Evolutionary conservation across 2,113 vertebrate genomes (phyloP).

Genomic region (Redunca redunca): DNA sequence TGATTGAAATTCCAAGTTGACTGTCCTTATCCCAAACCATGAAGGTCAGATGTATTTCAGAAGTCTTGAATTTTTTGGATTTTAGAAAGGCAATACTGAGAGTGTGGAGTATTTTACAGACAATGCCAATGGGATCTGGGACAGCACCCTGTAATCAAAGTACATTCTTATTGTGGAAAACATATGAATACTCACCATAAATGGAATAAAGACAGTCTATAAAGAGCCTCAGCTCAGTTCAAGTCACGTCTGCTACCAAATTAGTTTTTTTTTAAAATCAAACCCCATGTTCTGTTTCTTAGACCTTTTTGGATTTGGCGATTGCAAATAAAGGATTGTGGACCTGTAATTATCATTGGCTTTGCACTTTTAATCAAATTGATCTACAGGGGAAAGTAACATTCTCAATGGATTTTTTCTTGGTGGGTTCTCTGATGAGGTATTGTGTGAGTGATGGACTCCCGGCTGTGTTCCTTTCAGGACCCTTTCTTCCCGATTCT

Average conservation of each 20-base stretch:
- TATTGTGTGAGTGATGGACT: background rate
- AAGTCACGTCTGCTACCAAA: background rate
- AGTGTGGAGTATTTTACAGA: background rate
- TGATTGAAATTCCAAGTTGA: slow-evolving; percentile 32
- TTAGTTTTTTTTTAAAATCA: background rate
- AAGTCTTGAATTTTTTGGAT: background rate
- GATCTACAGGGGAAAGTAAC: background rate
- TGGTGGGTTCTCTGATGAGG: slow-evolving; percentile 8
- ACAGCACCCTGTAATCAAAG: background rate
- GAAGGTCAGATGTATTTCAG: slow-evolving; percentile 10
- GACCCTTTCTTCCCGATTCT: background rate
- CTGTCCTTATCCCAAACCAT: slow-evolving; percentile 4
- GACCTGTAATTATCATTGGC: slow-evolving; percentile 5
- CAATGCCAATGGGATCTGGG: background rate
- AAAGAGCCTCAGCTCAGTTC: background rate
- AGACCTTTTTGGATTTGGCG: background rate
- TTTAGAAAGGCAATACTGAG: background rate
- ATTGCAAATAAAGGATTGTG: background rate
- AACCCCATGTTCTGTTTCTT: background rate
- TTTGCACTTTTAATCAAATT: slow-evolving; percentile 49
- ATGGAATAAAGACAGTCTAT: background rate
- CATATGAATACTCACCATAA: background rate
- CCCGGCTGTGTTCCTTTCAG: background rate
- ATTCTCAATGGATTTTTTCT: background rate
- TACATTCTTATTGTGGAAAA: slow-evolving; percentile 33